phyloP scores from a whole-genome alignment of 2,113 vertebrate species.

The Planiliza haematocheilus region DNA sequence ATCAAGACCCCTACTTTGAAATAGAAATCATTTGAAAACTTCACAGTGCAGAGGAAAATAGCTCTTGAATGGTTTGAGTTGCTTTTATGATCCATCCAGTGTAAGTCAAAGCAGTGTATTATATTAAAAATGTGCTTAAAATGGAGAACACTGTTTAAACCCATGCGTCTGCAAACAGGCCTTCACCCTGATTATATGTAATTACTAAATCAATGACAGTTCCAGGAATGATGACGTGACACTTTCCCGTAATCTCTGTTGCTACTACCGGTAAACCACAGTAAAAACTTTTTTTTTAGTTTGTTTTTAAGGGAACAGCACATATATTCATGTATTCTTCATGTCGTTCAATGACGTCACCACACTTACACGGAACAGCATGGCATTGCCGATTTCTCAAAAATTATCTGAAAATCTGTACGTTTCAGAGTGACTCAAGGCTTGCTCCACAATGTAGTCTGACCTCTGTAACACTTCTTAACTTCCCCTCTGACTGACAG shows the following conservation, averaged over 20 bases:
- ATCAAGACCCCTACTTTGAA: slow-evolving; percentile 3
- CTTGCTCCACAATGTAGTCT: slow-evolving; percentile 59
- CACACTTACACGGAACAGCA: slow-evolving; percentile 19
- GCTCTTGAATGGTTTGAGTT: slow-evolving; percentile 7
- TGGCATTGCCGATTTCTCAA: slow-evolving; percentile 30
- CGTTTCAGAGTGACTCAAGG: slow-evolving; percentile 59
- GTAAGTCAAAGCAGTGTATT: neutral
- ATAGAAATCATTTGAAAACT: neutral
- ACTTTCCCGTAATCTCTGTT: neutral
- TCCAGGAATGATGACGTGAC: neutral
- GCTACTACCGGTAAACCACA: slow-evolving; percentile 4
- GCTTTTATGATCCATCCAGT: slow-evolving; percentile 3
- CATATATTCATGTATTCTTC: neutral
- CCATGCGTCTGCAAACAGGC: neutral
- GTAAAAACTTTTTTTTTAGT: too few relatives aligned
- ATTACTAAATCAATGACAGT: neutral
- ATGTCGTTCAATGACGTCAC: neutral
- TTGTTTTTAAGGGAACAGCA: slow-evolving; percentile 13
- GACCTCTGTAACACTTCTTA: slow-evolving; percentile 71
- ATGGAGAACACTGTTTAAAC: neutral
- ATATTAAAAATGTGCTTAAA: neutral
- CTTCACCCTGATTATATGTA: neutral
- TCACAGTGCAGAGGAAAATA: slow-evolving; percentile 2
- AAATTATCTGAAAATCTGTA: slow-evolving; percentile 45
- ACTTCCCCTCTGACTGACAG: slow-evolving; percentile 58